Percentiles rank a stretch among this genome's conserved stretches.
These are phyloP conservation scores for Drosophila pruinosa DNA, from an alignment of 1,140 invertebrate genomes.

Conservation along the genomic window DNA sequence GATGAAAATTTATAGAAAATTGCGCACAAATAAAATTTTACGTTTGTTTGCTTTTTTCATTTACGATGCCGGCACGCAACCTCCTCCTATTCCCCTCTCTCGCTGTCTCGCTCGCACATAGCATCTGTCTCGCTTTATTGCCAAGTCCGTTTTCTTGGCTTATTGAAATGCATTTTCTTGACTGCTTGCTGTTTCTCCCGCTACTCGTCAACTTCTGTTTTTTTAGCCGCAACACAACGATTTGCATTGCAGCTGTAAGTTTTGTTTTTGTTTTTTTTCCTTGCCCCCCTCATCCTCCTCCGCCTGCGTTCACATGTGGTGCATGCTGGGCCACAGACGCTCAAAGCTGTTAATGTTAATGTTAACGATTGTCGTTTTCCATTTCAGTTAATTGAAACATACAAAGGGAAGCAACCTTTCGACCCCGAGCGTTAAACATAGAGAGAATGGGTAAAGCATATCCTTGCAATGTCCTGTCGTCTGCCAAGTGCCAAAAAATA, in stretches of 20 bases:
- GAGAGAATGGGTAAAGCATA: neutral
- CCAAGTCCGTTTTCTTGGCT: conserved; percentile 55
- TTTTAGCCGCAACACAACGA: conserved; percentile 50
- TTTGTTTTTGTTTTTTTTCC: conserved; percentile 21
- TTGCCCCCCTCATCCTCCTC: neutral
- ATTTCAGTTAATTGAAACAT: conserved; percentile 76
- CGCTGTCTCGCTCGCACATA: neutral
- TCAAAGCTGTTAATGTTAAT: conserved; percentile 68
- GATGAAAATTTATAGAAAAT: conserved; percentile 81
- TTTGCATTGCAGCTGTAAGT: conserved; percentile 61
- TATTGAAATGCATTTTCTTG: conserved; percentile 64
- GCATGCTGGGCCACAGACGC: conserved; percentile 6
- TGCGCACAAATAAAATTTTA: conserved; percentile 81
- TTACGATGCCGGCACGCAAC: conserved; percentile 55
- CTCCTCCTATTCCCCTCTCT: neutral
- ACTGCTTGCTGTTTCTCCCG: conserved; percentile 28
- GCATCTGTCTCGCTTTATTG: conserved; percentile 14
- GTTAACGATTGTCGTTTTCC: conserved; percentile 75
- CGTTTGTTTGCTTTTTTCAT: conserved; percentile 80
- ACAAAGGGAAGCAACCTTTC: conserved; percentile 21
- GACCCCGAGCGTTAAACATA: neutral
- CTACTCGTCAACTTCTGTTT: conserved; percentile 51
- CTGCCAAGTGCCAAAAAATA: conserved; percentile 33
- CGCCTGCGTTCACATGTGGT: neutral
- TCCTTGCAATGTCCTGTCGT: conserved; percentile 16